Percentiles rank a stretch among this genome's conserved stretches.
phyloP scores from a whole-genome alignment of 2,797 vertebrate genomes.

The Enteromius unitaeniatus region DNA sequence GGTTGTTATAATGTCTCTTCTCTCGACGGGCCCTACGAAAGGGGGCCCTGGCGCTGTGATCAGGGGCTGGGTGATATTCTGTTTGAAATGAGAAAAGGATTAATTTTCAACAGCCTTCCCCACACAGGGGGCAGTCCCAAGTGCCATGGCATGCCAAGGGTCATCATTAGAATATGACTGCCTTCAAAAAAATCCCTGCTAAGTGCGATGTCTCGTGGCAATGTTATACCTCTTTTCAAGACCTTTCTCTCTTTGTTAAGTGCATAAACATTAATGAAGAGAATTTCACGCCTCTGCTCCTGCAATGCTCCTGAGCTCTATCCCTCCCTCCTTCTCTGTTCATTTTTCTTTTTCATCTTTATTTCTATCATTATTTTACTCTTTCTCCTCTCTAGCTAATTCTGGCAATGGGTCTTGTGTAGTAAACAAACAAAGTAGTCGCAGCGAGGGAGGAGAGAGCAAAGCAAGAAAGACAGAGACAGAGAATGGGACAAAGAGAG shows the following conservation, averaged over 20 bases:
- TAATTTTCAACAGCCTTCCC: constrained; percentile 98
- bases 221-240: constrained; percentile 69
- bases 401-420: constrained; percentile 69
- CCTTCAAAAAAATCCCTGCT: constrained; percentile 85
- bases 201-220: constrained; percentile 82
- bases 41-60: constrained; percentile 88
- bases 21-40: constrained; percentile 76
- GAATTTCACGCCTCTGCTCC: constrained; percentile 76
- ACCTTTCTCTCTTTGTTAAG: constrained; percentile 82
- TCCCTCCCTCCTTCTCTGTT: constrained; percentile 54
- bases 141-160: constrained; percentile 96
- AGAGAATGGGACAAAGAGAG: constrained; percentile 56
- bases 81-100: constrained; percentile 99
- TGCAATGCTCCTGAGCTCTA: constrained; percentile 67
- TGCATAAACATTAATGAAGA: constrained; percentile 95
- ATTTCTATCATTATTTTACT: constrained; percentile 64
- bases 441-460: constrained; percentile 73
- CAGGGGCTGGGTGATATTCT: constrained; percentile 97
- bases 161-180: constrained; percentile 97
- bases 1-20: constrained; percentile 75
- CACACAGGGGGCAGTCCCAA: constrained; percentile 89
- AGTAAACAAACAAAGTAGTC: constrained; percentile 80
- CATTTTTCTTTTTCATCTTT: constrained; percentile 57
- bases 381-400: constrained; percentile 58
- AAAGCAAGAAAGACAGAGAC: constrained; percentile 36